Evolutionary conservation across 2,113 vertebrate species (phyloP), one percentile per base, ranked within the genome.

Genomic region (Syngnathus typhle): DNA sequence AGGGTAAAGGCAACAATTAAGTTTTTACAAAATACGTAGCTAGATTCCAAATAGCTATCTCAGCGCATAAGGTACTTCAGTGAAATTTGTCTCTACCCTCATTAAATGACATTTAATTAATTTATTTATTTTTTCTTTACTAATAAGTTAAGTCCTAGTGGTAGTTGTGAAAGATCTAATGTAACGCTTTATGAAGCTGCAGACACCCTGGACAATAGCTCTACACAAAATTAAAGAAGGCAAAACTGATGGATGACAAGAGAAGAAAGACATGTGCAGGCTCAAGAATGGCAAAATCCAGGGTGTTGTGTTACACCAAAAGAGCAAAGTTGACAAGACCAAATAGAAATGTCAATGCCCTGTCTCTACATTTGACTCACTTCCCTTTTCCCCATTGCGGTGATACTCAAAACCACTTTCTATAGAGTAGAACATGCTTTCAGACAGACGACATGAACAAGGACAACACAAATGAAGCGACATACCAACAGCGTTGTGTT

Each of bases 281-380:
- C 72, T 75, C 76, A 71, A 77, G 78, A 79, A 84, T 88, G 85
- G 89, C 85, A 47, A 18, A 47, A 89, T 79, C 82, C 73, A 52
- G 62, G 81, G 77, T 81, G 87, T 87, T 47, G 74, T 83, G 87
- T 83, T 77, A 78, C 69, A 82, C 82, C 79, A 74, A 85, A 87
- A 78, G 86, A 80, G 89, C 89, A 90, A 87, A 84, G 83, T 85
- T 90, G 86, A 88, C 89, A 89, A 85, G 83, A 91, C 89, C 90
- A 81, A 90, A 88, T 89, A 86, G 86, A 88, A 88, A 79, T 84
- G 86, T 89, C 88, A 88, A 90, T 85, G 86, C 82, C 80, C 78
- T 85, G 77, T 86, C 78, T 76, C 68, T 69, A 75, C 71, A 73
- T 47, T 36, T 49, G 10, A 36, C 12, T 36, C 41, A 64, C 76